Evolutionary conservation across 2,888 invertebrate genomes (phyloP), one percentile per base, ranked within the genome.

Genomic region (Aspidiotus rigidus): DNA sequence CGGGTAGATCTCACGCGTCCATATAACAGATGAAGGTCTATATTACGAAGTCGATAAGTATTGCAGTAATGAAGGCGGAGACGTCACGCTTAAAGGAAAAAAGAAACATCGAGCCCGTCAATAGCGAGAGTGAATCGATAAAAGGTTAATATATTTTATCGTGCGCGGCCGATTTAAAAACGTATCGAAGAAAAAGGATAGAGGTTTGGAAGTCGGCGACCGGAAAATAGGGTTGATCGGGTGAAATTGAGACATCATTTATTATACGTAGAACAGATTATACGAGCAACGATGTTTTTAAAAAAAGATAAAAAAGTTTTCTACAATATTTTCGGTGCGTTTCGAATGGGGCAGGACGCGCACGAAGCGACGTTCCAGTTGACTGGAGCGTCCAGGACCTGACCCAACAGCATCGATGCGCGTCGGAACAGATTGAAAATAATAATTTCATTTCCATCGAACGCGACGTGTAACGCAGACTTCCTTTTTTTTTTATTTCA

Each of bases 391-490:
- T 66, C 66, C 66, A 66, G 66, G 66, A 66, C 66, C 59, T 66
- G 57, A 66, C 66, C 66, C 42, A 66, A 66, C 66, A 49, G 59
- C 66, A 66, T 66, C 66, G 59, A 66, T 66, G 66, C 66, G 66
- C 66, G 66, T 66, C 66, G 28, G 39, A 66, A 66, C 66, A 66
- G 66, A 66, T 66, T 66, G 66, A 59, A 66, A 66, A 66, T 59
- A 66, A 66, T 66, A 59, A 66, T 66, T 66, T 66, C 57, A 66
- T 66, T 66, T 66, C 57, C 66, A 66, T 28, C 49, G 49, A 28
- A 28, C 28, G 28, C 28, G 28, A 1, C 28, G 28, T 28, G 28
- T 28, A 28, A 28, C 49, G 39, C 57, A 66, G 59, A 66, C 66
- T 59, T 66, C 59, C 66, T 39, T 66, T 44, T 66, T 64, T 49